These are phyloP conservation scores for Lithosia quadra DNA, from an alignment of 2,888 invertebrate species.

Conservation along the genomic window DNA sequence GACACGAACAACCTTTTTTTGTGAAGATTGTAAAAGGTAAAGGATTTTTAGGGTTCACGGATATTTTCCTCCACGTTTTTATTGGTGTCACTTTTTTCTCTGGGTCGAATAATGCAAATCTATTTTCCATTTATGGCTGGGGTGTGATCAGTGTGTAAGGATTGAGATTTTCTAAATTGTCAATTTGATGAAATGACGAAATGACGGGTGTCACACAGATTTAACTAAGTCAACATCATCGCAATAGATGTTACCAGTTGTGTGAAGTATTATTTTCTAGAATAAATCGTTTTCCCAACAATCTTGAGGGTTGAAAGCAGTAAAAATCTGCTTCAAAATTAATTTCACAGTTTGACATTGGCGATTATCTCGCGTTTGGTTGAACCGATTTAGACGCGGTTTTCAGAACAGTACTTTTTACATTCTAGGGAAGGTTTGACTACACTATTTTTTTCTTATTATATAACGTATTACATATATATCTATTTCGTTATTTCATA, in stretches of 20 bases:
- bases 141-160: constrained; percentile 32
- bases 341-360: no score
- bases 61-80: constrained; percentile 50
- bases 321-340: no score
- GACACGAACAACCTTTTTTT: constrained; percentile 50
- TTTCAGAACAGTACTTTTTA: no score
- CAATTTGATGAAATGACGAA: not conserved
- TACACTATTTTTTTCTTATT: no score
- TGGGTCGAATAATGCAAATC: constrained; percentile 38
- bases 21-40: constrained; percentile 47
- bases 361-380: no score
- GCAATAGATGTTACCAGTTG: not conserved
- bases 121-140: constrained; percentile 45
- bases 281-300: no score
- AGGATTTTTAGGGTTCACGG: constrained; percentile 46
- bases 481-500: no score
- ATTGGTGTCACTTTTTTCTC: constrained; percentile 44
- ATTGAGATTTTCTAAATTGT: constrained; percentile 10
- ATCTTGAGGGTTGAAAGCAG: no score
- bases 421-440: no score
- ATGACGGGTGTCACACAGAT: not conserved
- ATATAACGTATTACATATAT: no score
- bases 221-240: not conserved
- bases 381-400: no score
- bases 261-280: no score